Evolutionary conservation across 2,888 invertebrate species (phyloP).

Genomic region (Caprella mutica): DNA sequence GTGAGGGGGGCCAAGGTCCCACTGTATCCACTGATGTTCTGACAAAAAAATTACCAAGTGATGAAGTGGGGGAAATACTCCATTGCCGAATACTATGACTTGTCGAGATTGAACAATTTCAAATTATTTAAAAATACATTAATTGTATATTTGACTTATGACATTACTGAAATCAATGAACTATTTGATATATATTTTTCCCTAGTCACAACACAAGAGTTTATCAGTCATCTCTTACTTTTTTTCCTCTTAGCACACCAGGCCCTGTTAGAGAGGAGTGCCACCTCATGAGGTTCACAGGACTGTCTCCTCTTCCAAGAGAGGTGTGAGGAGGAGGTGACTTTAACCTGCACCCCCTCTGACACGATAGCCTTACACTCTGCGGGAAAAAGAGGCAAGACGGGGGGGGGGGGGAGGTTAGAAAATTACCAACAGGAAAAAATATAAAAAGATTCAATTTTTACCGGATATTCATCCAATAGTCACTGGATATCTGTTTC

Average conservation of each 20-base stretch:
- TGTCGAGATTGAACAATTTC: neutral
- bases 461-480: no score
- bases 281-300: constrained; percentile 45
- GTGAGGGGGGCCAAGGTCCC: constrained; percentile 46
- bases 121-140: neutral
- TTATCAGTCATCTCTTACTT: constrained; percentile 37
- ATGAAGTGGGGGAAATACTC: neutral
- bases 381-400: constrained; percentile 36
- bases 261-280: constrained; percentile 44
- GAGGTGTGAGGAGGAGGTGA: constrained; percentile 43
- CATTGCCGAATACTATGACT: neutral
- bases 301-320: constrained; percentile 42
- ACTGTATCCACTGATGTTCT: constrained; percentile 44
- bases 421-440: no score
- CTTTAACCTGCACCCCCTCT: constrained; percentile 43
- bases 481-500: no score
- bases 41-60: neutral
- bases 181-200: neutral
- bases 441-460: no score
- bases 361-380: constrained; percentile 45
- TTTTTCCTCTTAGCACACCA: constrained; percentile 46
- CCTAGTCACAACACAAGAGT: neutral
- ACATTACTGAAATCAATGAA: neutral
- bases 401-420: no score
- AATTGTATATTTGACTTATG: neutral